Evolutionary conservation across 2,888 invertebrate species (phyloP), one percentile per base, ranked within the genome.

Genomic region (Cyclophora punctaria): DNA sequence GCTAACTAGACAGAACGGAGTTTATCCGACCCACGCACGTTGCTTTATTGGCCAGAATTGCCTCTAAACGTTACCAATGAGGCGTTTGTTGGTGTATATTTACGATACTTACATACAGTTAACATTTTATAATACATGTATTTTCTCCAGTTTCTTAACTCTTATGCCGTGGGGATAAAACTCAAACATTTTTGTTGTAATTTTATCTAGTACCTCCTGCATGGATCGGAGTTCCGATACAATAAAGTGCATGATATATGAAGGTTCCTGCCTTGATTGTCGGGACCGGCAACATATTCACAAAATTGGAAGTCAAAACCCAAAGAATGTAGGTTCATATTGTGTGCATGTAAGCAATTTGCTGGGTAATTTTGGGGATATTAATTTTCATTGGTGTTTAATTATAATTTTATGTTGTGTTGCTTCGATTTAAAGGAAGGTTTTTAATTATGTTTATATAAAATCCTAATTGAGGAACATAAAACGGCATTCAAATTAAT

Each of bases 11-110:
- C 59, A 59, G 58, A 60, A 64, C 81, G 81, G 83, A 65, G 64
- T 73, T 37, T 76, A 66, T 64, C 57, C 74, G 58, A 67, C 87
- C 87, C 80, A 87, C 87, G 82, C 82, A 64, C 63, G 61, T 71
- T 75, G 73, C 80, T 86, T 87, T 87, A 88, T 87, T 84, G 85
- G 80, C 71, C 73, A 70, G 78, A 87, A 87, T 88, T 87, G 84
- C 78, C 71, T 78, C 80, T 88, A 88, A 87, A 87, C 80, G 86
- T 75, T 87, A 80, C 83, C 84, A 85, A 84, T 84, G 85, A 83
- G 80, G 71, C 80, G 75, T 79, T 79, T 79, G 79, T 82, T 81
- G 80, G 71, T 75, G 80, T 83, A 73, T 83, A 85, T 86, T 85
- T 86, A 86, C 79, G 80, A 75, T 64, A 67, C 73, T 71, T 60